phyloP scores from a whole-genome alignment of 1,140 invertebrate species.

The Sycophaga agraensis region DNA sequence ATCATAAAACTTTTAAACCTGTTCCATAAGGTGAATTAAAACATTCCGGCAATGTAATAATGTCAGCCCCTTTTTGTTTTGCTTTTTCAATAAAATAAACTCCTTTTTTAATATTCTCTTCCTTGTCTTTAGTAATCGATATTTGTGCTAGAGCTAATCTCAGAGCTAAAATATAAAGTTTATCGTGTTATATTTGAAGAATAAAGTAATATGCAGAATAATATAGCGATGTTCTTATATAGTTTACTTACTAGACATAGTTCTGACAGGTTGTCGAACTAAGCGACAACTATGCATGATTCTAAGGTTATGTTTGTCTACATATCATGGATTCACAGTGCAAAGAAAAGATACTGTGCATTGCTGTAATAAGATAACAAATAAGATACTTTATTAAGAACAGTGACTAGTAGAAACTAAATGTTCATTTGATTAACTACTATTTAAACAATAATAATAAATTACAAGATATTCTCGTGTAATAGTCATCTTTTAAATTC shows the following conservation, averaged over 20 bases:
- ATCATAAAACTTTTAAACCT: conserved; percentile 48
- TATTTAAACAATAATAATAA: no score
- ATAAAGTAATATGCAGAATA: neutral
- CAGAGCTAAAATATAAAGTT: conserved; percentile 41
- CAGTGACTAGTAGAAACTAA: neutral
- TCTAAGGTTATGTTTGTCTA: conserved; percentile 40
- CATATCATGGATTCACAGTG: no score
- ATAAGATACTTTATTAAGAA: no score
- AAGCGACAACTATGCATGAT: conserved; percentile 31
- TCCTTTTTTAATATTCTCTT: conserved; percentile 74
- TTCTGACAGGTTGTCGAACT: conserved; percentile 26
- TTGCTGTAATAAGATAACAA: no score
- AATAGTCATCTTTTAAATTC: no score
- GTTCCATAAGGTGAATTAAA: conserved; percentile 95
- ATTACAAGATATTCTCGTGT: no score
- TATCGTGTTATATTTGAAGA: neutral
- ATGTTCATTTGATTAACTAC: neutral
- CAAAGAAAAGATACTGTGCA: no score
- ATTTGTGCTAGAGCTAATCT: conserved; percentile 79
- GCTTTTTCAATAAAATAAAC: conserved; percentile 73
- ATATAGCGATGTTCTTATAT: no score
- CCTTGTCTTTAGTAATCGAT: conserved; percentile 72
- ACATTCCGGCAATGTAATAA: conserved; percentile 87
- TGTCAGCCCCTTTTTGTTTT: conserved; percentile 70
- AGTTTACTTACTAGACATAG: conserved; percentile 43